Base-by-base conservation (phyloP, 2,888 invertebrate species). In the Cloeon dipterum region DNA sequence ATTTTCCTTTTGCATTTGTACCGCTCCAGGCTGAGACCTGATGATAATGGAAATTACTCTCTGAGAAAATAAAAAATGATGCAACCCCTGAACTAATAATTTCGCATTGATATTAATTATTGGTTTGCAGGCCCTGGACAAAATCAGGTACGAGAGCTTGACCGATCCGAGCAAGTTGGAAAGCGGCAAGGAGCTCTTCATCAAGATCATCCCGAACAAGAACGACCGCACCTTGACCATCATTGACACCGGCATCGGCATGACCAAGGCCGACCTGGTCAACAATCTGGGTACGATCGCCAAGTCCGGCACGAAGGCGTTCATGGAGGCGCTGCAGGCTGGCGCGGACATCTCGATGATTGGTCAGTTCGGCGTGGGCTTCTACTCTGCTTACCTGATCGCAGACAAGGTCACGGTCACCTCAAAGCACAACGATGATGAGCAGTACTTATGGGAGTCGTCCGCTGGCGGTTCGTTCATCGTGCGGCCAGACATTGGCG, bases 261-360 rank as follows among this genome's bases (percentile, higher is more conserved):
- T 99, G 98, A 98, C 98, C 40, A 99, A 98, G 61, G 89, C 96
- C 20, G 98, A 98, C 58, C 67, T 99, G 44, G 86, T 98, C 45
- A 98, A 98, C 69, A 93, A 93, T 59, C 64, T 93, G 61, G 93
- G 93, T 59, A 98, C 96, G 44, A 98, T 98, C 56, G 98, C 98
- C 36, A 94, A 94, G 58, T 98, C 98, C 37, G 98, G 98, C 46
- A 98, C 98, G n/a, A 98, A 96, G 61, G 94, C 96, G 3, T 98
- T 99, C 65, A 98, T 98, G 98, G 98, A 99, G 60, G 98, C 98
- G 37, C 69, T 98, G 37, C 89, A 93, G 57, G 94, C 96, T 43
- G 96, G 96, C 45, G 96, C 96, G 39, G 98, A 98, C 52, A 98
- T 98, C 50, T 91, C 89, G 48, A 98, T 98, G 96, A 98, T 98